Evolutionary conservation across 2,113 vertebrate genomes (phyloP), one percentile per base, ranked within the genome.

Genomic region (Clarias batrachus): DNA sequence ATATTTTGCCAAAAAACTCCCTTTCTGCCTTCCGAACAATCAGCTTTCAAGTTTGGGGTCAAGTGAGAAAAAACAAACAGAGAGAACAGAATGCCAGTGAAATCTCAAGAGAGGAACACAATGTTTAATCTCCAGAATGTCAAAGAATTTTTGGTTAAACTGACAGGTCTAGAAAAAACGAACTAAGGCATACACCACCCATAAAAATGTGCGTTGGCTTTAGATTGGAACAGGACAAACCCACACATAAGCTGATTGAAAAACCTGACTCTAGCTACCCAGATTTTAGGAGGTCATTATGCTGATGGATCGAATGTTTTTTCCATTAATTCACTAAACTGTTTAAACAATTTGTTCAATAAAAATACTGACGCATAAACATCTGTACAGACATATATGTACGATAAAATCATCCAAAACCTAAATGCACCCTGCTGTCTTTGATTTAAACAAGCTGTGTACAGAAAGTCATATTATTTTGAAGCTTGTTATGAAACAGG

Each of bases 281-380:
- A 56, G 7, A 19, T 78, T 79, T 79, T 30, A 80, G 78, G 57
- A 33, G 78, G 56, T 37, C 78, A 80, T 80, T 80, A 80, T 23
- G 27, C 30, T 37, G 27, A 21, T 0, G 30, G 78, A 60, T 60
- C 56, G 6, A 37, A 60, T 62, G 57, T 80, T 60, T 80, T 80
- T 37, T 60, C 57, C 78, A 60, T 80, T 30, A 60, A 37, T 60
- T 27, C 27, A 60, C 30, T 80, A 21, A 33, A 30, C 56, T 59
- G 27, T 33, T 79, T 21, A 33, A 79, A 80, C 17, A 56, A 60
- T 59, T 80, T 59, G 56, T 59, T 57, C 27, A 30, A 79, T 59
- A 30, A 30, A 79, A 79, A 59, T 11, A 10, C 37, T 33, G 3
- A n/a, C 3, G 4, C 27, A 57, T 57, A 78, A 57, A 17, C 76